Base-by-base conservation (phyloP, 1,140 invertebrate species). In the Rhopalosiphum padi region DNA sequence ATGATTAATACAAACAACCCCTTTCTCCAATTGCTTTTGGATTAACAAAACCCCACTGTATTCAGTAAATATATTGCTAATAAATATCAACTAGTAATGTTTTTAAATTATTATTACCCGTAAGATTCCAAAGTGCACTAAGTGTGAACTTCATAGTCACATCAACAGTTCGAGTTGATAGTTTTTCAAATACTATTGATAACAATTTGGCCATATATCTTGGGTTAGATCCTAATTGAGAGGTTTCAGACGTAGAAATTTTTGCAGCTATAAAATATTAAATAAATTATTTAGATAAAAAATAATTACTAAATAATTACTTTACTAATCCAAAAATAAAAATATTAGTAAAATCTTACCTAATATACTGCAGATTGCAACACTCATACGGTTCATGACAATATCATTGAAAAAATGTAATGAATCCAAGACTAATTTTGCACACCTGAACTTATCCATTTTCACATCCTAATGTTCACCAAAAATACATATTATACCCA, bases 121-220 rank as follows among this genome's bases (percentile, higher is more conserved):
- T 98, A 41, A 98, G 95, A 95, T 98, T 98, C 97, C 97, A 98
- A 8, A 98, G 95, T 51, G 97, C 97, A 94, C 97, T 97, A 5
- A 98, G 95, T 30, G 97, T 97, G 94, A 98, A 98, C 95, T 97
- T 97, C 95, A 98, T 96, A 5, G 97, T 98, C 51, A 98, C 97
- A 94, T 98, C 97, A 8, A 97, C 96, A 30, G 95, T 95, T 94
- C 95, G 95, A 51, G 95, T 95, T 48, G 97, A 96, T 43, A 97
- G 96, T 94, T 97, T 97, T 43, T 96, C 95, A 92, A 96, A 95
- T 2, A 98, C 97, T 95, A 98, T 97, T 15, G 96, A 95, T 41
- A 98, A 95, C 55, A 98, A 95, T 95, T 97, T 97, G 37, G 96
- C 96, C 97, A 98, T 98, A 94, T 98, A 98, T 48, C 96, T 95